A percentile compares a stretch with the other conserved stretches of the same genome.
phyloP scores from a whole-genome alignment of 2,888 invertebrate genomes.

The Catocala sponsa region DNA sequence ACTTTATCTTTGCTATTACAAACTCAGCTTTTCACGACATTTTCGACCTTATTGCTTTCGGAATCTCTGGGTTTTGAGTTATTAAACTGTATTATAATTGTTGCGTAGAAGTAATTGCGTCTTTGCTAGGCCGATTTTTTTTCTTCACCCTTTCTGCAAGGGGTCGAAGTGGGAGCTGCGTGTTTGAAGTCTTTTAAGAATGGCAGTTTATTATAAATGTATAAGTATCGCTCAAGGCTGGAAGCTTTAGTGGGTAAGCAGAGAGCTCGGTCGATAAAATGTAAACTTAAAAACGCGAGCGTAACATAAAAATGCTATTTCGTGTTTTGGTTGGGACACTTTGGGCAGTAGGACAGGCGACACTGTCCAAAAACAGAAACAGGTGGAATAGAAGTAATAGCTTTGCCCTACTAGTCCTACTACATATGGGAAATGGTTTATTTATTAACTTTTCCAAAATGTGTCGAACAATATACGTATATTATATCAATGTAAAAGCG shows the following conservation, averaged over 20 bases:
- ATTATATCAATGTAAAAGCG: too few relatives aligned
- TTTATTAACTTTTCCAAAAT: too few relatives aligned
- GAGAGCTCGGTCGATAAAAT: neutral
- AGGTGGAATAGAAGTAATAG: too few relatives aligned
- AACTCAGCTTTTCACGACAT: conserved; percentile 36
- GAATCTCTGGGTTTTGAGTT: conserved; percentile 15
- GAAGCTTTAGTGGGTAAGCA: conserved; percentile 19
- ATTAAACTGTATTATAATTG: conserved; percentile 28
- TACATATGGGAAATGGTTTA: too few relatives aligned
- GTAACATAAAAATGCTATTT: neutral
- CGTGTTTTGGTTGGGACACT: too few relatives aligned
- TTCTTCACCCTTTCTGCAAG: conserved; percentile 66
- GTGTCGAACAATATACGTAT: too few relatives aligned
- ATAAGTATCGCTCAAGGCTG: conserved; percentile 31
- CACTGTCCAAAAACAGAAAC: too few relatives aligned
- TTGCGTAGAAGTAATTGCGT: conserved; percentile 82
- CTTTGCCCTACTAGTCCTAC: too few relatives aligned
- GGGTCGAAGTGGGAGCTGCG: conserved; percentile 62
- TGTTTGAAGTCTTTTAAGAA: conserved; percentile 55
- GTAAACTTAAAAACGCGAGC: neutral
- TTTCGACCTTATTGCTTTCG: conserved; percentile 54
- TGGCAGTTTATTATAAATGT: conserved; percentile 49
- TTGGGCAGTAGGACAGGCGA: too few relatives aligned
- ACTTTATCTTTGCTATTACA: conserved; percentile 49
- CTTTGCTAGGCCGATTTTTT: conserved; percentile 77